Evolutionary conservation across 2,797 vertebrate species (phyloP).

Genomic region (Agapornis canus): DNA sequence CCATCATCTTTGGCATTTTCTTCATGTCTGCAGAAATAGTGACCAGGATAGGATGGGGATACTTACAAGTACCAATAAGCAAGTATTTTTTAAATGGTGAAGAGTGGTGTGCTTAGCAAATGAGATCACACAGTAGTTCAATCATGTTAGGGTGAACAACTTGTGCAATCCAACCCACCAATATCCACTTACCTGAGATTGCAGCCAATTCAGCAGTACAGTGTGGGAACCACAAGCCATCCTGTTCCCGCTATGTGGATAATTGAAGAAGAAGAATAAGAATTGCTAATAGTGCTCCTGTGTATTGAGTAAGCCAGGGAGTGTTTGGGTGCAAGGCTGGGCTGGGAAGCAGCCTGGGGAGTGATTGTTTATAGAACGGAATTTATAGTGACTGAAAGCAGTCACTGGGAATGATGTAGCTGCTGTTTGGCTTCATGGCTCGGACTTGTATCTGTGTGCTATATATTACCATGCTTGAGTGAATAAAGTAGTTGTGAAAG

Average conservation of each 20-base stretch:
- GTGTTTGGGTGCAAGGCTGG: neutral
- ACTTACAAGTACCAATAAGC: neutral
- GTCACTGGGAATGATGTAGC: too few species aligned
- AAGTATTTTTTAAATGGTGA: neutral
- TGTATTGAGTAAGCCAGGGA: neutral
- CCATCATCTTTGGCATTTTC: accelerated
- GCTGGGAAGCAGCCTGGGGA: neutral
- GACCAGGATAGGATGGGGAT: neutral
- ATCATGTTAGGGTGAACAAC: neutral
- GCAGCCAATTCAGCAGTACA: neutral
- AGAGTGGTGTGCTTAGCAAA: neutral
- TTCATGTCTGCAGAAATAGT: neutral
- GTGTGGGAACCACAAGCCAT: neutral
- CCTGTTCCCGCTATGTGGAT: neutral
- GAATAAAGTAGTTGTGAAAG: too few species aligned
- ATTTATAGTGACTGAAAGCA: neutral
- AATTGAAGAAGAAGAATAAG: neutral
- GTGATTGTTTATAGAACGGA: neutral
- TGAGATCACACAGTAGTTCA: neutral
- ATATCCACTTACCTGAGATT: neutral
- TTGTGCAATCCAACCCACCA: neutral
- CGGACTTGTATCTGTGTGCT: neutral
- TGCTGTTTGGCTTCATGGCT: neutral
- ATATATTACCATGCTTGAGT: neutral
- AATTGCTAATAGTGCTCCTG: neutral